Evolutionary conservation across 1,140 invertebrate species (phyloP).

Genomic region (Trinorchestia longiramus): DNA sequence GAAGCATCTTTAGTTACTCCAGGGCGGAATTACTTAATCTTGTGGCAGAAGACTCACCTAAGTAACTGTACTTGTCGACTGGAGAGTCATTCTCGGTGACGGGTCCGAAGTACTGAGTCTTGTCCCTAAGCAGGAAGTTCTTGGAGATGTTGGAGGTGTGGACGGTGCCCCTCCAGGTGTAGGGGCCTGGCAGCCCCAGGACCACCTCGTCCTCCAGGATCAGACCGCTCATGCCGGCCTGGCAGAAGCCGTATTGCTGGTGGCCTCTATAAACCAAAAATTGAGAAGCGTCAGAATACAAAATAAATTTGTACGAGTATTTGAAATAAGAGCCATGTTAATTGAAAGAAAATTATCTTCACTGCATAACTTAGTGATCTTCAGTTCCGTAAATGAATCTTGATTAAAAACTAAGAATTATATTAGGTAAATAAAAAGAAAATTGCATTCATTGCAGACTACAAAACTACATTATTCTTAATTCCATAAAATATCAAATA

Average conservation of each 20-base stretch:
- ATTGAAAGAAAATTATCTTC: neutral
- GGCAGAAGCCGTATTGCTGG: conserved; percentile 91
- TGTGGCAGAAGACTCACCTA: conserved; percentile 78
- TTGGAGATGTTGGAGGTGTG: conserved; percentile 83
- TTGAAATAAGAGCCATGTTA: neutral
- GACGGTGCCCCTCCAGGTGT: conserved; percentile 89
- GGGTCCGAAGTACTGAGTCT: conserved; percentile 82
- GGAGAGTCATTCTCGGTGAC: conserved; percentile 76
- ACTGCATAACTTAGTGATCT: neutral
- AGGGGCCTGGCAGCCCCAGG: conserved; percentile 87
- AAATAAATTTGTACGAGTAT: neutral
- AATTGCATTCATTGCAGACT: neutral
- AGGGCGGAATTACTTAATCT: neutral
- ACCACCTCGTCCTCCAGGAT: conserved; percentile 84
- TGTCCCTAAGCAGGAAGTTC: conserved; percentile 81
- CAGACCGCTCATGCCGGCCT: conserved; percentile 88
- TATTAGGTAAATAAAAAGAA: neutral
- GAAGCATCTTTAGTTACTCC: neutral
- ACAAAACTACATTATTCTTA: neutral
- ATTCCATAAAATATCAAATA: neutral
- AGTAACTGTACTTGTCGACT: conserved; percentile 90
- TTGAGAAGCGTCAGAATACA: neutral
- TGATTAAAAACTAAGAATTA: neutral
- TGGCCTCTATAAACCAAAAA: conserved; percentile 76
- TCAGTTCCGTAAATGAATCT: neutral